These are phyloP conservation scores for Limnothrissa miodon DNA, from an alignment of 2,113 vertebrate genomes.

Conservation along the genomic window DNA sequence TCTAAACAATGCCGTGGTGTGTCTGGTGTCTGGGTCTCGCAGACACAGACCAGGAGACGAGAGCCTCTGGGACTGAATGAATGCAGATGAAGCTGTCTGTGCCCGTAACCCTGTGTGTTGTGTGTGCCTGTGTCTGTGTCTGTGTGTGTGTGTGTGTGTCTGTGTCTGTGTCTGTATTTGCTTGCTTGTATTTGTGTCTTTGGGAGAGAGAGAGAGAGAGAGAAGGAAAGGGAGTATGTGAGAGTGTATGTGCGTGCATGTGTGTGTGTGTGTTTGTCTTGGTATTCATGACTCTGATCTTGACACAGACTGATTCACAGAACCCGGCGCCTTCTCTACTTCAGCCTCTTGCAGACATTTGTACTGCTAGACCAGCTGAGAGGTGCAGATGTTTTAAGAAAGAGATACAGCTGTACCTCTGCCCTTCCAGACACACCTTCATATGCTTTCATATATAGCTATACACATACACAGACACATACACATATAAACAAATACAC, in stretches of 20 bases:
- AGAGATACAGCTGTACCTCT: not conserved
- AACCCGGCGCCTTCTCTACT: not conserved
- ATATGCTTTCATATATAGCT: not conserved
- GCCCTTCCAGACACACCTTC: too few relatives aligned
- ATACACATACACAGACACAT: too few relatives aligned
- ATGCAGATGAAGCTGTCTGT: not conserved
- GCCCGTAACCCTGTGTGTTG: not conserved
- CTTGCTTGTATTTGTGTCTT: not conserved
- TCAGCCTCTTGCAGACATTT: not conserved
- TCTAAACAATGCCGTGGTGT: conserved; percentile 4
- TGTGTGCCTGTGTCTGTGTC: too few relatives aligned
- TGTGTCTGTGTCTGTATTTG: not conserved
- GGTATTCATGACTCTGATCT: not conserved
- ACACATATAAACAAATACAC: too few relatives aligned
- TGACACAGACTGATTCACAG: conserved; percentile 7
- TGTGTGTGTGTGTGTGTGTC: not conserved
- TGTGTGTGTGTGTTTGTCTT: not conserved
- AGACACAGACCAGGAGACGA: not conserved
- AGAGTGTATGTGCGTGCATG: not conserved
- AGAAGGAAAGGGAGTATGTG: not conserved
- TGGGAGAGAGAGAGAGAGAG: not conserved
- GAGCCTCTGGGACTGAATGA: not conserved
- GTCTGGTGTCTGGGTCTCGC: not conserved
- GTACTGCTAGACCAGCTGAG: not conserved
- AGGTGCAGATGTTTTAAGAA: not conserved